Base-by-base conservation (phyloP, 2,888 invertebrate species). In the Adineta ricciae region DNA sequence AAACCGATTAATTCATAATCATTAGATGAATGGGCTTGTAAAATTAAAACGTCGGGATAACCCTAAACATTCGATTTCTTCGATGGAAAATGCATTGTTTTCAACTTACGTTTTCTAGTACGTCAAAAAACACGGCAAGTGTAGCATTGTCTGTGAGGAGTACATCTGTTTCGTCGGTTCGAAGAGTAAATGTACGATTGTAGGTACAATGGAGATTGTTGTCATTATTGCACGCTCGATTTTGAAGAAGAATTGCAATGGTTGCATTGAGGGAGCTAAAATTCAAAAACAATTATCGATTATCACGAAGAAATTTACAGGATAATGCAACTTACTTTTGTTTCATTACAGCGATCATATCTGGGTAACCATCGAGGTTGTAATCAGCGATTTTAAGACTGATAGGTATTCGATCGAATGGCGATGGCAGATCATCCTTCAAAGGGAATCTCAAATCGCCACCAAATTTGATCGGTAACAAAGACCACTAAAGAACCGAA, bases 281-380 rank as follows among this genome's bases (percentile, higher is more conserved):
- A 83, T 16, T 41, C 38, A 5, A 41, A n/a, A 78, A 49, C 36
- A 36, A 21, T 46, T 32, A 64, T n/a, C n/a, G 46, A 46, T 5
- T 46, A 46, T 46, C 8, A 46, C 8, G 46, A 46, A 8, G 11
- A 46, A 11, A 46, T 8, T 46, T 11, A 46, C 11, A 8, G 46
- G 46, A 46, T 46, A 46, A 8, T 8, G 5, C 46, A 8, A 86
- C 72, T 56, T 83, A 46, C 54, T 32, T 24, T 11, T 85, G 52
- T 85, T 87, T 89, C 11, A 96, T 89, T 0, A 95, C 94, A 84
- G 94, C 94, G 64, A 97, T 90, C 83, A 97, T 91, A 91, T 97
- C 97, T 8, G 96, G 96, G 91, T 94, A 97, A 0, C 97, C 97
- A 91, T 97, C 97, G 93, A 97, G 94, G 89, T 97, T 96, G 88